Evolutionary conservation across 1,140 invertebrate genomes (phyloP).

Genomic region (Hyles euphorbiae): DNA sequence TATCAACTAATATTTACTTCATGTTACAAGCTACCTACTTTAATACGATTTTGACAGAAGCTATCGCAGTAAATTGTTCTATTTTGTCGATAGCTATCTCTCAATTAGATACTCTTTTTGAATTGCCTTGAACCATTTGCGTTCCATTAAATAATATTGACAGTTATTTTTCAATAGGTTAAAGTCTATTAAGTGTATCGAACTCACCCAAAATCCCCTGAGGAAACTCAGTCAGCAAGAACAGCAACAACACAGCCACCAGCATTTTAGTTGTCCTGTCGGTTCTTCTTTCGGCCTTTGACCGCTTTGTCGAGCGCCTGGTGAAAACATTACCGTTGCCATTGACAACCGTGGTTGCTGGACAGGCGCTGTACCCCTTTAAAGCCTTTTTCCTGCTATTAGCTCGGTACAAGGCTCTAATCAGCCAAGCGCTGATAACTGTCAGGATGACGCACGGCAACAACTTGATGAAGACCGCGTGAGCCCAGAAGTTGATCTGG

Average conservation of each 20-base stretch:
- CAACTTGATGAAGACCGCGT: slow-evolving; percentile 90
- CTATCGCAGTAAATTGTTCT: too few relatives aligned
- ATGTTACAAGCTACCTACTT: too few relatives aligned
- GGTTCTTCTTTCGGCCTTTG: slow-evolving; percentile 81
- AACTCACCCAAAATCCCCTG: slow-evolving; percentile 62
- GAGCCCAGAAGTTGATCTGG: slow-evolving; percentile 89
- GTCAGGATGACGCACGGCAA: slow-evolving; percentile 89
- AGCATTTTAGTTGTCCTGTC: slow-evolving; percentile 94
- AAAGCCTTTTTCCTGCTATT: slow-evolving; percentile 81
- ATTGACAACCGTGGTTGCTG: slow-evolving; percentile 51
- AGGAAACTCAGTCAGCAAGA: slow-evolving; percentile 73
- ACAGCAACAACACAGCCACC: slow-evolving; percentile 89
- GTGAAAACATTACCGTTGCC: slow-evolving; percentile 60
- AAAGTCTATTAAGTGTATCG: too few relatives aligned
- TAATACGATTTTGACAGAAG: too few relatives aligned
- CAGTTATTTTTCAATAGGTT: too few relatives aligned
- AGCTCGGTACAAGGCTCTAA: slow-evolving; percentile 82
- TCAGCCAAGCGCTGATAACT: slow-evolving; percentile 88
- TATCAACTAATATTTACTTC: too few relatives aligned
- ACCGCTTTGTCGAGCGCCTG: slow-evolving; percentile 63
- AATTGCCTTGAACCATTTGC: too few relatives aligned
- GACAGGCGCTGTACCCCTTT: slow-evolving; percentile 78
- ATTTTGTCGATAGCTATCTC: too few relatives aligned
- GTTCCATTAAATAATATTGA: too few relatives aligned
- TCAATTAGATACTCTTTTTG: too few relatives aligned